Evolutionary conservation across 1,140 invertebrate species (phyloP), one percentile per base, ranked within the genome.

Genomic region (Agraylea sexmaculata): DNA sequence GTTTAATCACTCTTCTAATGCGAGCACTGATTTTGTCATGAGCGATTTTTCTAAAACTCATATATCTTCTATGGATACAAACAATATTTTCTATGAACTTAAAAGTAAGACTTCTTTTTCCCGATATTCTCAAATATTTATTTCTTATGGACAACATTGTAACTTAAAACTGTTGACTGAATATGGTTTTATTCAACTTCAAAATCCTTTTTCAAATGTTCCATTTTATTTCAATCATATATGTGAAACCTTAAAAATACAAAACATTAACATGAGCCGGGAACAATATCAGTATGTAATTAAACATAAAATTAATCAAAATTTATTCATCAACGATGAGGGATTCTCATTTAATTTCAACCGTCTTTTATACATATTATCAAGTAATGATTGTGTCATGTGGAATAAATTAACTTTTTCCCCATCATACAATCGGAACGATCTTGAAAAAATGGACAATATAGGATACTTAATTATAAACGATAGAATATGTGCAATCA

Each of bases 121-220:
- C n/a, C 43, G 42, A 37, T 48, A 40, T 37, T 29, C 43, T 22
- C 32, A 48, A 30, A 41, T 48, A 21, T 48, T 44, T 37, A 48
- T 48, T 25, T 43, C 42, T 2, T 48, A 48, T 20, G 46, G 46
- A 11, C 19, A 44, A 20, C 42, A 48, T 37, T 40, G 38, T 23
- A 48, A 48, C 42, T 12, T 48, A 13, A 48, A 48, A 37, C 38
- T 48, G 21, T 23, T 44, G 7, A 48, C 46, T 25, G 46, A 48
- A 29, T 48, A 48, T 41, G 46, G 46, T 17, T 48, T 48, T 44
- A 41, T 13, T 32, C 25, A 41, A 20, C 42, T 42, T 15, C 8
- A 16, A 11, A 48, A 48, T 33, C 37, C 37, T 15, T 28, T 44
- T 31, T 30, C 38, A 13, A 25, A 22, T 3, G 11, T 48, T 3